Base-by-base conservation (phyloP, 2,113 vertebrate species). In the Lichenostomus cassidix region DNA sequence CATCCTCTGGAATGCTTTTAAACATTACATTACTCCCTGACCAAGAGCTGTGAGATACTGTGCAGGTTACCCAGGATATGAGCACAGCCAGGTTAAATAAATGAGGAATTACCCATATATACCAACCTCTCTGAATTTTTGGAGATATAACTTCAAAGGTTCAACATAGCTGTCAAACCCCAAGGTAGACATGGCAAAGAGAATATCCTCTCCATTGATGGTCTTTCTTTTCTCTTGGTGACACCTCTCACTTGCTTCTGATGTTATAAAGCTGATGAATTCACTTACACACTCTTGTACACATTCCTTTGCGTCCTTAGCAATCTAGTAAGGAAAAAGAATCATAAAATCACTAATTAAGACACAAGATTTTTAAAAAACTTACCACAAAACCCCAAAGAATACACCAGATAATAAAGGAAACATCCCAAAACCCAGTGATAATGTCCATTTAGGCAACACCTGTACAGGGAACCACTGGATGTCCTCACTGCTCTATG, bases 191-290 rank as follows among this genome's bases (percentile, higher is more conserved):
- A 99, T 99, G 95, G 99, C 99, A 49, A 99, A 99, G 90, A 99
- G 98, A 97, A 99, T 99, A 93, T 99, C 99, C 94, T 99, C 99
- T 18, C 99, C 99, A 19, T 99, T 99, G 96, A 99, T 99, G 92
- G 99, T 99, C 97, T 99, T 99, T 83, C 99, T 98, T 96, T 99
- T 99, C 96, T 99, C 99, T 93, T 99, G 99, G 91, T 99, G 99
- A 97, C 99, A 99, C 75, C 99, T 97, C 92, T 99, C 99, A 37
- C 99, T 99, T 33, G 99, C 99, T 97, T 99, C 99, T 6, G 99
- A 99, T 1, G 99, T 99, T 96, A 99, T 99, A 94, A 99, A 99
- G 97, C 99, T 99, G 97, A 99, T 99, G 93, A 99, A 99, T 97
- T 99, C 99, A 74, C 99, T 99, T 28, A 99, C 99, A 50, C 99